Conservation (phyloP, 2,113 vertebrate genomes). For the Sceloporus tristichus region DNA sequence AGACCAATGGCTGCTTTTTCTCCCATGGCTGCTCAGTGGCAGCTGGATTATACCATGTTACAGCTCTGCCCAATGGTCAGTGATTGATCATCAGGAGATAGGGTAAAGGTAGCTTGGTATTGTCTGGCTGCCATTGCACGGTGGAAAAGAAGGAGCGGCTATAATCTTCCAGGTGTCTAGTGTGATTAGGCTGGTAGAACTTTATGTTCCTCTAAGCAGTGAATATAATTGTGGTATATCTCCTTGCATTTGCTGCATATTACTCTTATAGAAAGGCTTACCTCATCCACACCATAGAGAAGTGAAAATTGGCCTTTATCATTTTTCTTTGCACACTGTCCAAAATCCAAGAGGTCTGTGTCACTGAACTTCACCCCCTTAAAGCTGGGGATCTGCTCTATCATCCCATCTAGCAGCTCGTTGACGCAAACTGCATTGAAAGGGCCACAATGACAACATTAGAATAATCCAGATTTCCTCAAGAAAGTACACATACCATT, state of each 20-base stretch:
- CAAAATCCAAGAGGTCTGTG: constrained; percentile 90
- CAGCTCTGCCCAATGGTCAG: too few relatives aligned
- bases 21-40: too few relatives aligned
- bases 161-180: too few relatives aligned
- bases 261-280: constrained; percentile 64
- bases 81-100: too few relatives aligned
- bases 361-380: constrained; percentile 91
- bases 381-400: constrained; percentile 88
- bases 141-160: too few relatives aligned
- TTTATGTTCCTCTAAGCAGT: too few relatives aligned
- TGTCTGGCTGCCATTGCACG: too few relatives aligned
- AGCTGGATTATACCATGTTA: too few relatives aligned
- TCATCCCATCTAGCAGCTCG: constrained; percentile 87
- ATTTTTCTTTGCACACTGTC: constrained; percentile 84
- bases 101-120: too few relatives aligned
- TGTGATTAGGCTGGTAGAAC: too few relatives aligned
- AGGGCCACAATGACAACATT: constrained; percentile 11
- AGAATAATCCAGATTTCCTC: background rate
- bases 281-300: constrained; percentile 95
- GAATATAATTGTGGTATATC: too few relatives aligned
- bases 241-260: background rate
- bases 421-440: constrained; percentile 80
- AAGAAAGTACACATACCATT: background rate
- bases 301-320: constrained; percentile 75
- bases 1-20: too few relatives aligned